These are phyloP conservation scores for Hassar affinis DNA, from an alignment of 2,113 vertebrate species.

Conservation along the genomic window DNA sequence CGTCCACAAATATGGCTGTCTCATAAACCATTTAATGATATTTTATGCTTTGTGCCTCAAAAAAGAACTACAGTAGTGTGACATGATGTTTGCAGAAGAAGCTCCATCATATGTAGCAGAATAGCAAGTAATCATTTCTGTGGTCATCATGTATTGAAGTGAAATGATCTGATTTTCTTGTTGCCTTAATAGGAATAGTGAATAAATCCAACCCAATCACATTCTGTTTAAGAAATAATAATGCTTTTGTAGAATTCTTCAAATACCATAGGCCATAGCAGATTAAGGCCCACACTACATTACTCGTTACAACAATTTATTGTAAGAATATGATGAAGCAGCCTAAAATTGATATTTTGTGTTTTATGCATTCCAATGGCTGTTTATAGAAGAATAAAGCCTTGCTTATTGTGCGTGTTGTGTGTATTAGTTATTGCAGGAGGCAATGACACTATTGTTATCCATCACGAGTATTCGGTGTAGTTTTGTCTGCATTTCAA, in stretches of 20 bases:
- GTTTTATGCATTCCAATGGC: neutral
- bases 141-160: neutral
- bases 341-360: neutral
- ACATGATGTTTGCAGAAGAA: neutral
- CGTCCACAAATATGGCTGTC: neutral
- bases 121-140: neutral
- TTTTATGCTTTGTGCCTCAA: neutral
- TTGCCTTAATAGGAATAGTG: neutral
- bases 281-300: neutral
- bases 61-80: neutral
- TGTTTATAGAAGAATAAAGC: neutral
- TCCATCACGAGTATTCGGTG: no score
- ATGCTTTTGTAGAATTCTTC: neutral
- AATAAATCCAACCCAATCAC: neutral
- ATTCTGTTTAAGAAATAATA: neutral
- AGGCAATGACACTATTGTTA: no score
- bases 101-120: neutral
- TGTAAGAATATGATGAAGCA: neutral
- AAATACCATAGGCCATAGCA: neutral
- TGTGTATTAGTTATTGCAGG: no score
- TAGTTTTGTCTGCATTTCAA: no score
- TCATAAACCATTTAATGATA: neutral
- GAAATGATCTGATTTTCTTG: neutral
- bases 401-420: neutral
- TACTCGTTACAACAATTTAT: neutral